A percentile compares a stretch with the other conserved stretches of the same genome.
phyloP scores from a whole-genome alignment of 2,797 vertebrate genomes.

The Dryobates pubescens region DNA sequence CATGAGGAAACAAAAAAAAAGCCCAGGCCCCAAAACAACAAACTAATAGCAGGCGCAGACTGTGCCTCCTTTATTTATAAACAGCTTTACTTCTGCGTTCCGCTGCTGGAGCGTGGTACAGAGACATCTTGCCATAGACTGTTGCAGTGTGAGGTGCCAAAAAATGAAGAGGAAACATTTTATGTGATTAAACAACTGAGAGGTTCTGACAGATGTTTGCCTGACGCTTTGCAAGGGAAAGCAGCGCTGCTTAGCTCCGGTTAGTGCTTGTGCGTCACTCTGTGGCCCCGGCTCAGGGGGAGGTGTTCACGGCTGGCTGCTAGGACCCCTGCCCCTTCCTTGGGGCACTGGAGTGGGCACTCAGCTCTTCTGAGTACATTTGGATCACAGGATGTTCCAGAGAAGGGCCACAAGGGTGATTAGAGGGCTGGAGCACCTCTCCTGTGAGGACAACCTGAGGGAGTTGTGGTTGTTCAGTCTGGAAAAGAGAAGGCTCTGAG shows the following conservation, averaged over 20 bases:
- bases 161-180: conserved; percentile 11
- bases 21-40: background rate
- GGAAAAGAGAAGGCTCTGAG: no score
- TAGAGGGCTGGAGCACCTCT: no score
- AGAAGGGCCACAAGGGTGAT: no score
- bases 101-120: background rate
- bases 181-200: conserved; percentile 48
- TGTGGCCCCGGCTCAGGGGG: background rate
- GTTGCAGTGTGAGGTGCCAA: conserved; percentile 33
- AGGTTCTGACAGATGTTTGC: conserved; percentile 39
- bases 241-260: background rate
- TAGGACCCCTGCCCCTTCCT: rapidly evolving
- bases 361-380: background rate
- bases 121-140: conserved; percentile 48
- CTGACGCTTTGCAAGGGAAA: background rate
- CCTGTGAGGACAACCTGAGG: no score
- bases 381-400: no score
- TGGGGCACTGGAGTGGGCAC: rapidly evolving
- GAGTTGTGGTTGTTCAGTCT: no score
- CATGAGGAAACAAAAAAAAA: background rate
- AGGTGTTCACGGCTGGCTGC: background rate
- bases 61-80: conserved; percentile 43
- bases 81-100: conserved; percentile 38
- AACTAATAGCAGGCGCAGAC: conserved; percentile 22
- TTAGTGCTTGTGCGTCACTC: background rate